A percentile compares a stretch with the other conserved stretches of the same genome.
phyloP scores from a whole-genome alignment of 2,797 vertebrate species.

The Leptodactylus fallax region DNA sequence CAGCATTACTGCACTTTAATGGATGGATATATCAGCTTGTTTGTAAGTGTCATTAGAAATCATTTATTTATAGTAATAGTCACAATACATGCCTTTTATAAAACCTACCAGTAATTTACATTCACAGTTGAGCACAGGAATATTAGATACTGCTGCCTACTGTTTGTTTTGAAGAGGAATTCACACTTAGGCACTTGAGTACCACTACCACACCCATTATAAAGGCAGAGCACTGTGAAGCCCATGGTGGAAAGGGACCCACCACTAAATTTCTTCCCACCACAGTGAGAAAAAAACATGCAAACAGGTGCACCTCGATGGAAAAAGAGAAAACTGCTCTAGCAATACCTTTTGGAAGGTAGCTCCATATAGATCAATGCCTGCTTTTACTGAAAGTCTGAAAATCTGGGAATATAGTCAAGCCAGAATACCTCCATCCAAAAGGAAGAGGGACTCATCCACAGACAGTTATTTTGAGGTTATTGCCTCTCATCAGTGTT shows the following conservation, averaged over 20 bases:
- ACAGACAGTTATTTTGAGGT: no score
- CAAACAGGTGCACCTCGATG: no score
- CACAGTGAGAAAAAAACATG: neutral
- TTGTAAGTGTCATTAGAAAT: conserved; percentile 4
- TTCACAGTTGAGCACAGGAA: neutral
- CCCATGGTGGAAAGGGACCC: no score
- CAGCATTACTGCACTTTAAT: conserved; percentile 23
- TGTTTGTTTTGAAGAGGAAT: neutral
- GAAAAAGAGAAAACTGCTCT: no score
- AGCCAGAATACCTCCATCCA: no score
- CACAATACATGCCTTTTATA: neutral
- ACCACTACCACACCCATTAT: neutral
- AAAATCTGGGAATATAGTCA: no score
- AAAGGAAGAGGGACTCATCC: no score
- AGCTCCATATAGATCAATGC: no score
- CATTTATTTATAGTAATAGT: conserved; percentile 18
- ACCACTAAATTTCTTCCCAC: neutral
- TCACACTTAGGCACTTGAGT: neutral
- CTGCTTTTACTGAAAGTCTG: no score
- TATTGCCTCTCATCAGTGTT: no score
- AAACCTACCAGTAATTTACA: neutral
- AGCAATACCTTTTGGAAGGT: no score
- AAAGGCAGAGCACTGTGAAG: neutral
- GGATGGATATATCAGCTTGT: neutral
- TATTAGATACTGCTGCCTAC: neutral